Conservation (phyloP, 2,797 vertebrate species). For the Lycodopsis pacificus region DNA sequence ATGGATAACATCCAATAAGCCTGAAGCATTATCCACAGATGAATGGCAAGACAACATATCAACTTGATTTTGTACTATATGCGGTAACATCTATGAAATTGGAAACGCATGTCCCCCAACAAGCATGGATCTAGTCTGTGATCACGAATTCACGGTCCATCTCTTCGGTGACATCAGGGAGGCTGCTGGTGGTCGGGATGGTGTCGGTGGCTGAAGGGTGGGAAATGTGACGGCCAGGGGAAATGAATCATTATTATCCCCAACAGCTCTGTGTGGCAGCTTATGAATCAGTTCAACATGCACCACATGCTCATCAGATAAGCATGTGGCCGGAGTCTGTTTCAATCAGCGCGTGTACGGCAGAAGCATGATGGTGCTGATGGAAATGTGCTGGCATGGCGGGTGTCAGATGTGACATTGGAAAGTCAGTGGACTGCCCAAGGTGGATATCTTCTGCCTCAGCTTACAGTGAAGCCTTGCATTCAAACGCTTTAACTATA, state of each 20-base stretch:
- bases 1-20: conserved; percentile 30
- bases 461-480: background rate
- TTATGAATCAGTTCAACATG: conserved; percentile 73
- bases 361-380: conserved; percentile 32
- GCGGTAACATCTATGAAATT: conserved; percentile 57
- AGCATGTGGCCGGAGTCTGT: conserved; percentile 59
- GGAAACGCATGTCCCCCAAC: conserved; percentile 33
- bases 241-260: conserved; percentile 68
- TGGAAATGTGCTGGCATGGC: conserved; percentile 47
- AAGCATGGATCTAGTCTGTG: conserved; percentile 35
- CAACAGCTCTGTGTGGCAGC: conserved; percentile 51
- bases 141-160: conserved; percentile 23
- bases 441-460: background rate
- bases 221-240: conserved; percentile 31
- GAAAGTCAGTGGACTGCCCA: background rate
- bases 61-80: conserved; percentile 31
- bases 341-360: conserved; percentile 53
- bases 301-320: conserved; percentile 64
- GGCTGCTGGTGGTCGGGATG: conserved; percentile 19
- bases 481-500: background rate
- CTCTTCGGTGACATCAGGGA: conserved; percentile 26
- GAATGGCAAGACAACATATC: conserved; percentile 44
- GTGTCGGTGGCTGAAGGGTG: background rate
- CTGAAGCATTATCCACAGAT: conserved; percentile 39
- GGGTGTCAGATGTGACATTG: conserved; percentile 35